Base-by-base conservation (phyloP, 2,888 invertebrate genomes). In the Troides helena region DNA sequence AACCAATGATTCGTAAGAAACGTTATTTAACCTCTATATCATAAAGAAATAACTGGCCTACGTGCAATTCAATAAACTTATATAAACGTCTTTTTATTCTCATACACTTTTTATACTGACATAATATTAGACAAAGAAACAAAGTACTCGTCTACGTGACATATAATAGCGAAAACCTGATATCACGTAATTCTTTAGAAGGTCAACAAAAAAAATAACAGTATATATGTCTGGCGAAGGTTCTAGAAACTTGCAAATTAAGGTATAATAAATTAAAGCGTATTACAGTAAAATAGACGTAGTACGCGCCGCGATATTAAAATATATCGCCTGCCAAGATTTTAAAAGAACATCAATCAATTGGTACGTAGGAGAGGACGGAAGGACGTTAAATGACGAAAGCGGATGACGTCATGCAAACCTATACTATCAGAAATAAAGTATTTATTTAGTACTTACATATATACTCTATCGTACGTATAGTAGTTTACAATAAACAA, bases 381-480 rank as follows among this genome's bases (percentile, higher is more conserved):
- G 76, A 78, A 78, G 77, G 74, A 77, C 76, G 76, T 72, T 69
- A 58, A 60, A 73, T 85, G 85, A 86, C 86, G 86, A 84, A 85
- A 85, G 72, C n/a, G 66, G 46, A 76, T 90, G 88, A 90, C 90
- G 89, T 90, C 87, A 89, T 75, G 72, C 70, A 65, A 74, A 84
- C 83, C 80, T 77, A 39, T 73, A 64, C 36, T 72, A 78, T 77
- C 78, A 76, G 25, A 43, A 62, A 62, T 30, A 58, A 57, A 39
- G 7, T 17, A 23, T 46, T 12, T 53, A 17, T 50, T 50, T 39
- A 39, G 39, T 10, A 39, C 39, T 39, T 39, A 39, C 1, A 39
- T 17, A 17, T 53, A 53, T 53, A 14, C 53, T 6, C n/a, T 53
- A 53, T 14, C 53, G 2, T 1, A 4, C 53, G 5, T 53, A 17